phyloP scores from a whole-genome alignment of 2,888 invertebrate species.

The Cylindroiulus punctatus region DNA sequence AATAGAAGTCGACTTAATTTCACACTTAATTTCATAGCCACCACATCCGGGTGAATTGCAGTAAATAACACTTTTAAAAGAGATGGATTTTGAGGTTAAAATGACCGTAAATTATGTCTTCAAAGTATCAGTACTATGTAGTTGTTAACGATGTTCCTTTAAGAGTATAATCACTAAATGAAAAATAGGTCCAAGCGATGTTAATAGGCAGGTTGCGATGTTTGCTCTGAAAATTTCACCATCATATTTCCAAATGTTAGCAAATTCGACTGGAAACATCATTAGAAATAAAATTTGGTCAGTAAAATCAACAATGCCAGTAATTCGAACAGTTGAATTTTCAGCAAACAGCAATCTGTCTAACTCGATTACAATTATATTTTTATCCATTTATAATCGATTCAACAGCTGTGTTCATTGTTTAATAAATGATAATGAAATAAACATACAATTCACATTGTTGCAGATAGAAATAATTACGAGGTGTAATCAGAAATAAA shows the following conservation, averaged over 20 bases:
- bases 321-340: not conserved
- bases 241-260: not conserved
- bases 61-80: not conserved
- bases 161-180: not conserved
- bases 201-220: not conserved
- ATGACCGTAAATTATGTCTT: constrained; percentile 6
- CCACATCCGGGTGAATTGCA: not conserved
- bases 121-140: constrained; percentile 4
- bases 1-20: not conserved
- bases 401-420: constrained; percentile 6
- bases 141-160: constrained; percentile 6
- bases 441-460: not conserved
- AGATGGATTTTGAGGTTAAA: not conserved
- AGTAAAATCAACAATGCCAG: not conserved
- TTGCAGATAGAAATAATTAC: constrained; percentile 2
- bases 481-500: not conserved
- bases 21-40: not conserved
- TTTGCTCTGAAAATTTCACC: not conserved
- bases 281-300: not conserved
- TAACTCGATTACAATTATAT: not conserved
- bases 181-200: not conserved
- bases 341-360: not conserved
- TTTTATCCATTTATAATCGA: constrained; percentile 8
- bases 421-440: constrained; percentile 17
- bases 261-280: not conserved